A percentile compares a stretch with the other conserved stretches of the same genome.
Conservation (phyloP, 2,797 vertebrate species). For the Artibeus jamaicensis region DNA sequence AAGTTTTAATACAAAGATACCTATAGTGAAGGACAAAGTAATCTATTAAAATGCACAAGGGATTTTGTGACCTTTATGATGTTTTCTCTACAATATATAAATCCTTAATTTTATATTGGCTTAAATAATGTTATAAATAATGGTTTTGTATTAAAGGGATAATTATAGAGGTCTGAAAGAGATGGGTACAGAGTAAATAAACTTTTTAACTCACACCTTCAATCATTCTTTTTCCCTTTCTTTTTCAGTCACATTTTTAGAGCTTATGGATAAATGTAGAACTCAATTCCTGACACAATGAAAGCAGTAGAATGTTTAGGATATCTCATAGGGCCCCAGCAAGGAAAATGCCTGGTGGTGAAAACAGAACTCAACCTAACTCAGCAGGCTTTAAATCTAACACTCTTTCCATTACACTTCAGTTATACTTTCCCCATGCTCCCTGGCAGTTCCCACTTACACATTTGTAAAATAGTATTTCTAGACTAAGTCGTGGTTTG, state of each 20-base stretch:
- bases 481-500: background rate
- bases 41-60: background rate
- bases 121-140: constrained; percentile 10
- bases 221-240: background rate
- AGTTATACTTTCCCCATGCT: background rate
- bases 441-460: background rate
- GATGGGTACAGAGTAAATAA: background rate
- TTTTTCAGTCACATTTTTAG: background rate
- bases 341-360: background rate
- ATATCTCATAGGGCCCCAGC: background rate
- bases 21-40: background rate
- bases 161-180: background rate
- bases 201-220: background rate
- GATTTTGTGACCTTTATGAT: constrained; percentile 11
- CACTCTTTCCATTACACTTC: background rate
- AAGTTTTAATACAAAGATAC: background rate
- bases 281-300: background rate
- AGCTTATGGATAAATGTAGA: constrained; percentile 5
- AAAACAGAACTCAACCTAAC: background rate
- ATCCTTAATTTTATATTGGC: background rate
- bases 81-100: background rate
- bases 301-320: background rate
- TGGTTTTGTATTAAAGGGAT: background rate
- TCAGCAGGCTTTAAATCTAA: background rate
- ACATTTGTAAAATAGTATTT: background rate